Evolutionary conservation across 2,888 invertebrate species (phyloP), one percentile per base, ranked within the genome.

Genomic region (Auanema freiburgensis): DNA sequence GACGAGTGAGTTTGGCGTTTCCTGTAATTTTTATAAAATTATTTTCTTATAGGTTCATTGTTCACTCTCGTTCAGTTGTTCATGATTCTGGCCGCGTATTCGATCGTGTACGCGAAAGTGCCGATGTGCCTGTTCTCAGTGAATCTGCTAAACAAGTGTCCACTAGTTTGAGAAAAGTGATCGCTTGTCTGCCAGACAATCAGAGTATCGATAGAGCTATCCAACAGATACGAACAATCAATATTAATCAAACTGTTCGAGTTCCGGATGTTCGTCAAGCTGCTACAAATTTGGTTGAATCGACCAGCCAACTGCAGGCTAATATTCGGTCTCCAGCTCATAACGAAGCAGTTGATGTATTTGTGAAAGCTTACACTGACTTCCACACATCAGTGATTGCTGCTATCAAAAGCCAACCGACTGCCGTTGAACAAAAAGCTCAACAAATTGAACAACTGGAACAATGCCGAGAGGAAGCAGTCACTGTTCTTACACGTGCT

Each of bases 151-250:
- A 66, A 41, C 65, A 67, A 52, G 74, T 76, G 14, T 84, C 88
- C 18, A 85, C 85, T 51, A 85, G 85, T 12, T 91, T 92, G 0
- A 90, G 90, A 42, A 14, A 88, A 93, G 71, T 87, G 72, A 89
- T 95, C 58, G 90, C 91, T 72, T 92, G 92, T 69, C 88, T 96
- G 50, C 95, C 96, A 0, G 93, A 94, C 0, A 93, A 95, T 84
- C 89, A 90, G 59, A 94, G 95, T 83, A 90, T 97, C n/a, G 95
- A 96, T 76, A 89, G 90, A 69, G 90, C 89, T 77, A 92, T 72
- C 46, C 90, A 89, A 66, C 90, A 91, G 60, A 84, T 85, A 33
- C 85, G 85, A 54, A 89, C 91, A 76, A 62, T 62, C 40, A 44
- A 44, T 14, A 50, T 50, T n/a, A 16, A 24, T n/a, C 40, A 50